Evolutionary conservation across 2,797 vertebrate genomes (phyloP), one percentile per base, ranked within the genome.

Genomic region (Spinus olivaceus): DNA sequence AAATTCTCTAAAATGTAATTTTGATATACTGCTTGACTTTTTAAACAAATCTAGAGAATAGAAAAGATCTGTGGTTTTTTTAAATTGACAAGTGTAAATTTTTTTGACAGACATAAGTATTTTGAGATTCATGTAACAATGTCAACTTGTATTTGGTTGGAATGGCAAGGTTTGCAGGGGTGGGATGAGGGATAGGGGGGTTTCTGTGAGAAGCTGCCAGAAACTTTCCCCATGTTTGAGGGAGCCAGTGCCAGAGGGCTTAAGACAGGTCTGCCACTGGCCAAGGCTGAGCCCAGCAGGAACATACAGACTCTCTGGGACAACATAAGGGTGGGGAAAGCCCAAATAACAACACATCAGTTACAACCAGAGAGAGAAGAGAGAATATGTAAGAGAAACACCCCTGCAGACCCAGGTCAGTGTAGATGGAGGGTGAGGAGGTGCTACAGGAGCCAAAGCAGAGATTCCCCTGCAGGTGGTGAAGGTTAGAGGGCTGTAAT

Each of bases 301-400:
- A 41, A 14, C 1, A 4, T 4, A 35, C 18, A 27, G 8, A 51
- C 23, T 10, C 6, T 46, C 14, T 35, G 53, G 39, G 25, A 30
- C 4, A 73, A 8, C 14, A 27, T 13, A 9, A 33, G 37, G 15
- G 2, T 10, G 0, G 0, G 0, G 12, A 11, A 41, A 8, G 2
- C n/a, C 6, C 30, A 27, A 41, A 42, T 8, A 59, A 21, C 10
- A 39, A 1, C 27, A 17, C 4, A 67, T 19, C 6, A 20, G 41
- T 18, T 54, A 16, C 9, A 81, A 9, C 1, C 3, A 59, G 47
- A 74, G 33, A 22, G 22, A 54, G 6, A 39, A 39, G 28, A 33
- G 21, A 39, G 11, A 53, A 32, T 16, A 32, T 24, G 4, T 23
- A 10, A 67, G 69, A 53, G 27, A 49, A 74, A 61, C 9, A 28